Percentiles rank a stretch among this genome's conserved stretches.
These are phyloP conservation scores for Linnaemya tessellans DNA, from an alignment of 2,888 invertebrate species.

Conservation along the genomic window DNA sequence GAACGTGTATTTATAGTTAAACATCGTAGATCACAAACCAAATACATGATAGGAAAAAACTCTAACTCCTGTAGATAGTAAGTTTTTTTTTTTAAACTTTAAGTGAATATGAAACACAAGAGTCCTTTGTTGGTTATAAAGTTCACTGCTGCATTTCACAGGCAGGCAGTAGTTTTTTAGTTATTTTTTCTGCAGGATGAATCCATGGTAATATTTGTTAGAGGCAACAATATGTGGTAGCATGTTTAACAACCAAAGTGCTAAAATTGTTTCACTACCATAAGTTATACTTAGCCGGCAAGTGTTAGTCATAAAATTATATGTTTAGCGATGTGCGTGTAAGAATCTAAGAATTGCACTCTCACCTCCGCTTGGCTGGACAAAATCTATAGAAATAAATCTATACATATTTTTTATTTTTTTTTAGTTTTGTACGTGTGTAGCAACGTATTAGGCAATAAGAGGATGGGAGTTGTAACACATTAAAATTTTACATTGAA, in stretches of 20 bases:
- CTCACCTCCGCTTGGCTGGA: slow-evolving; percentile 26
- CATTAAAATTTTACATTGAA: background rate
- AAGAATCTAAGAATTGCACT: background rate
- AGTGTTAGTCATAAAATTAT: slow-evolving; percentile 45
- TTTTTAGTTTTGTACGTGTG: background rate
- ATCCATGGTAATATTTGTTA: slow-evolving; percentile 33
- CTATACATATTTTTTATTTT: slow-evolving; percentile 21
- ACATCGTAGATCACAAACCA: slow-evolving; percentile 34
- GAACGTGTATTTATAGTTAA: slow-evolving; percentile 39
- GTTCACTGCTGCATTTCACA: slow-evolving; percentile 68
- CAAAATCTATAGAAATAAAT: slow-evolving; percentile 62
- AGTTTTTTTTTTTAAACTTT: background rate
- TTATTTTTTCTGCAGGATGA: slow-evolving; percentile 20
- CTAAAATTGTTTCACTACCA: slow-evolving; percentile 60
- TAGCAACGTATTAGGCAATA: slow-evolving; percentile 2
- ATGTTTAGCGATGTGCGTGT: background rate
- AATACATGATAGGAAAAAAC: slow-evolving; percentile 11
- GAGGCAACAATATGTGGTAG: slow-evolving; percentile 13
- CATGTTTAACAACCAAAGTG: slow-evolving; percentile 51
- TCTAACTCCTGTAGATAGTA: background rate
- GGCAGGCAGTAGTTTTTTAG: slow-evolving; percentile 57
- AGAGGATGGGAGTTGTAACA: background rate
- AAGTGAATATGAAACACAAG: slow-evolving; percentile 10
- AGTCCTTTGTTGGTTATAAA: slow-evolving; percentile 58
- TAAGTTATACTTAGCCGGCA: slow-evolving; percentile 51